These are phyloP conservation scores for Rhabdornis inornatus DNA, from an alignment of 2,113 vertebrate species.

Conservation along the genomic window DNA sequence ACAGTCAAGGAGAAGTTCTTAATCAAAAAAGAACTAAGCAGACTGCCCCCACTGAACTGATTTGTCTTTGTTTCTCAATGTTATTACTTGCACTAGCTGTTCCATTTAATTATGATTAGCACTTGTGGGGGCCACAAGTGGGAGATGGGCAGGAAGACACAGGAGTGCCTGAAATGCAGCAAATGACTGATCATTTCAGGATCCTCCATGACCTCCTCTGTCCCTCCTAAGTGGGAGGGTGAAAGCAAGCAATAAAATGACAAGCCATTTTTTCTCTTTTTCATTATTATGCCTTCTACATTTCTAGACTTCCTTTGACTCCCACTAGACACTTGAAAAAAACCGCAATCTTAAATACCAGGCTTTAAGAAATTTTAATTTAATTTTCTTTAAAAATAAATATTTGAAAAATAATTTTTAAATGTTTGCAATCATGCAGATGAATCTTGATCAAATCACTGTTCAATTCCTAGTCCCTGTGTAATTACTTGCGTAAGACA, in stretches of 20 bases:
- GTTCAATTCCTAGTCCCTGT: constrained; percentile 14
- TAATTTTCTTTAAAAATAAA: constrained; percentile 49
- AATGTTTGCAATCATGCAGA: constrained; percentile 59
- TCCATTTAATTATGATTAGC: background rate
- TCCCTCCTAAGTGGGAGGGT: background rate
- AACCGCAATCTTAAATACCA: background rate
- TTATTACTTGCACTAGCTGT: background rate
- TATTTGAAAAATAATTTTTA: constrained; percentile 44
- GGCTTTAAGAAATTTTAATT: constrained; percentile 12
- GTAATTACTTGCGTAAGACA: constrained; percentile 31
- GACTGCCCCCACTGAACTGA: background rate
- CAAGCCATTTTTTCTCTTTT: background rate
- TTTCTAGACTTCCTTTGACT: constrained; percentile 15
- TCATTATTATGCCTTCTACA: background rate
- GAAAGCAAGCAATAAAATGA: background rate
- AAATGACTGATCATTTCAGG: constrained; percentile 1
- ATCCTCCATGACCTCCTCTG: background rate
- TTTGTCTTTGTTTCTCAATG: background rate
- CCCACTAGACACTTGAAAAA: background rate
- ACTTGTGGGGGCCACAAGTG: background rate
- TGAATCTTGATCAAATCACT: constrained; percentile 27
- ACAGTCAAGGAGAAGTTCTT: background rate
- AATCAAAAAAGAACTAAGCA: constrained; percentile 6
- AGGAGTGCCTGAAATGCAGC: background rate
- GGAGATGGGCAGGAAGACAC: background rate